Base-by-base conservation (phyloP, 2,113 vertebrate genomes). In the Pluvianellus socialis region DNA sequence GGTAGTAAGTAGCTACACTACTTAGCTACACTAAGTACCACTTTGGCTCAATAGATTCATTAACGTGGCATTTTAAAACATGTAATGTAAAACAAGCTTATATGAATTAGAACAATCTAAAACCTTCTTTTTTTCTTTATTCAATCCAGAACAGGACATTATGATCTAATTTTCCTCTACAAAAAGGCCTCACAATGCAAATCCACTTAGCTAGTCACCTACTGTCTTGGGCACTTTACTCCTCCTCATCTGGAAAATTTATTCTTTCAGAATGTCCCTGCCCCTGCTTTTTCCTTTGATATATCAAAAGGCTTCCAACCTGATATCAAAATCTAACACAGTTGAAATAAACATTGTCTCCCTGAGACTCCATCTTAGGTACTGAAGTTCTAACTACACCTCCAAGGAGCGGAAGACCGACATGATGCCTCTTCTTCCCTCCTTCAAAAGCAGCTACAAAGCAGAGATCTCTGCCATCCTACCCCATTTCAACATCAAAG, bases 361-460 rank as follows among this genome's bases (percentile, higher is more conserved):
- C 59, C 55, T 7, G 4, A 58, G 32, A 32, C 44, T 58, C 45
- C 47, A 45, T 8, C 14, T 44, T 6, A 11, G 33, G 27, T 4
- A 12, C 53, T 28, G 3, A 45, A 67, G 49, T 50, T 14, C 27
- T 49, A 65, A 19, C 15, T 13, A 23, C 55, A 74, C 14, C 56
- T 53, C 32, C 18, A 2, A 71, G 28, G 20, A 44, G 22, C 2
- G 0, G 7, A 28, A 30, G 16, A 53, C 19, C 47, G 24, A 53
- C 14, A 20, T 0, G 0, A 27, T 14, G 30, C 30, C 19, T n/a
- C 91, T 42, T 66, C 44, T 24, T 66, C 8, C 3, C 15, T n/a
- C 44, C 38, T 32, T 12, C 45, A 42, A 44, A 59, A 18, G 45
- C 5, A 11, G 35, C 58, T 44, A 45, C 35, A 28, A 61, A 79